Evolutionary conservation across 2,797 vertebrate species (phyloP), one percentile per base, ranked within the genome.

Genomic region (Tiaroga cobitis): DNA sequence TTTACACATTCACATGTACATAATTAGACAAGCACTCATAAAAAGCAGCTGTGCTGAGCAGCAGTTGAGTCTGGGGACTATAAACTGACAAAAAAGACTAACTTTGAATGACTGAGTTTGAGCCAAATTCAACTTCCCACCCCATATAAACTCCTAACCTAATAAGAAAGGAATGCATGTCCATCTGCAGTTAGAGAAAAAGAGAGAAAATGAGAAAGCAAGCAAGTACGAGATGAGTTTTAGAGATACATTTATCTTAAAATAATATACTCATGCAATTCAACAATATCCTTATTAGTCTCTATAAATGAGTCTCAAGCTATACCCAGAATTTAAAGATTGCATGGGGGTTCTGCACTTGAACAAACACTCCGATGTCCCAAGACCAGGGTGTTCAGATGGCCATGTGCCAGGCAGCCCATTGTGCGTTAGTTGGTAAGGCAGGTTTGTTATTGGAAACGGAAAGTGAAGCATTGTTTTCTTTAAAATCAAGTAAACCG

Each of bases 111-210:
- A 81, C 46, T 29, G 37, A 84, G 39, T 41, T 0, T 7, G 56
- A 78, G 86, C 49, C 76, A 85, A 76, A 79, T 77, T 49, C 72
- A 81, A 83, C 80, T 69, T 82, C 41, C 80, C 68, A 83, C 32
- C 81, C 87, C 85, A 87, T 65, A 54, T 54, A 77, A 78, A 85
- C 75, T 59, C 41, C 73, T 83, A 85, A 83, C 67, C 81, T 88
- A 85, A 86, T 75, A 78, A 70, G 77, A 81, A 88, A 76, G 88
- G 88, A 90, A 88, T 90, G 90, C 70, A 80, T 43, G 61, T 89
- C 82, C 79, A 88, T 87, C 24, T 88, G 69, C 54, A 76, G 37
- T 65, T 11, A 65, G 68, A 72, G 54, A 41, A 73, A 61, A 18
- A 83, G 56, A 16, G 32, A 67, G 37, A 37, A 69, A 41, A n/a